These are phyloP conservation scores for Linyphia triangularis DNA, from an alignment of 2,888 invertebrate genomes.

Conservation along the genomic window DNA sequence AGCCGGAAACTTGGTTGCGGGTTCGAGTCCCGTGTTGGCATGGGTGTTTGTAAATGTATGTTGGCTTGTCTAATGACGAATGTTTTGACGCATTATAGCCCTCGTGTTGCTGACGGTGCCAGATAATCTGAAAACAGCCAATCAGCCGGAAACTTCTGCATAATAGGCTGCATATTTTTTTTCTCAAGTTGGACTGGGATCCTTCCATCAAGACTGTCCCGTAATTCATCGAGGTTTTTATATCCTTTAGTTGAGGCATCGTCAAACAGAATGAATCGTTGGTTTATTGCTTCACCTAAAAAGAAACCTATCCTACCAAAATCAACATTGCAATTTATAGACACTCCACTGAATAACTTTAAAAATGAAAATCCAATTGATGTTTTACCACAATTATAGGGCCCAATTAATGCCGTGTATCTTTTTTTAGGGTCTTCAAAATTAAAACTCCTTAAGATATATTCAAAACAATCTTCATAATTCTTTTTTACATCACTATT, in stretches of 20 bases:
- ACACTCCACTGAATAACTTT: neutral
- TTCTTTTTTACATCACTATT: neutral
- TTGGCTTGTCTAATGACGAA: too few relatives aligned
- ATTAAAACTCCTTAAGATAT: neutral
- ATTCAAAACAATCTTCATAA: neutral
- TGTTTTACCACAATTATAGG: neutral
- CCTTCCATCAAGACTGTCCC: conserved; percentile 3
- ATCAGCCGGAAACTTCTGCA: neutral
- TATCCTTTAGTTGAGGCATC: neutral
- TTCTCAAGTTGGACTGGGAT: neutral
- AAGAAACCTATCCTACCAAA: neutral
- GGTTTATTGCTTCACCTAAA: neutral
- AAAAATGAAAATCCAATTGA: neutral
- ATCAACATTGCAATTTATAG: neutral
- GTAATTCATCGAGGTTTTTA: conserved; percentile 11
- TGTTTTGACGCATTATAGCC: too few relatives aligned
- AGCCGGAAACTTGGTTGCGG: neutral
- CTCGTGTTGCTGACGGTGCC: too few relatives aligned
- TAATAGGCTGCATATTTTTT: neutral
- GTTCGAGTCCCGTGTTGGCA: too few relatives aligned
- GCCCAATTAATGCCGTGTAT: neutral
- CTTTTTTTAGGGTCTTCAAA: neutral
- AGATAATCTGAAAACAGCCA: too few relatives aligned
- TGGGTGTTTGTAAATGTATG: too few relatives aligned
- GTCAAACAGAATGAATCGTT: conserved; percentile 15